A percentile compares a stretch with the other conserved stretches of the same genome.
Conservation (phyloP, 2,888 invertebrate species). For the Scrobipalpa costella region DNA sequence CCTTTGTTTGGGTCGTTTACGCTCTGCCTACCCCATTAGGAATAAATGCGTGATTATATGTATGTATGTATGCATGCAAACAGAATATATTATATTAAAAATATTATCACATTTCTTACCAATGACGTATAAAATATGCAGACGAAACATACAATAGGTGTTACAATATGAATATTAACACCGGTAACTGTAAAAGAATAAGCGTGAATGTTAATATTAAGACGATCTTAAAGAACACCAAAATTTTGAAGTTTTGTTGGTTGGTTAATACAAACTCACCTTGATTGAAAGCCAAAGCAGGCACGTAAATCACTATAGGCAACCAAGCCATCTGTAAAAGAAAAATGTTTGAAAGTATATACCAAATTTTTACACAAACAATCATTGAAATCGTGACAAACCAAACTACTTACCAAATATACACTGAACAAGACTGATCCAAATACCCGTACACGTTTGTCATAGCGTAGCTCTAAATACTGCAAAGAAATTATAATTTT, state of each 20-base stretch:
- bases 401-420: constrained; percentile 82
- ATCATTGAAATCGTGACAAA: too few relatives aligned
- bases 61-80: too few relatives aligned
- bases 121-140: constrained; percentile 91
- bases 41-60: too few relatives aligned
- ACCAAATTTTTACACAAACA: too few relatives aligned
- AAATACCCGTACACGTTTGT: constrained; percentile 83
- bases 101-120: constrained; percentile 69
- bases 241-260: background rate
- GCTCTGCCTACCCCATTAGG: too few relatives aligned
- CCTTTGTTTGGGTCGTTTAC: too few relatives aligned
- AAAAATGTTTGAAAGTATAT: constrained; percentile 28
- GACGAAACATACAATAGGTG: constrained; percentile 86
- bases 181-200: constrained; percentile 84
- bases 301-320: constrained; percentile 87
- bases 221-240: background rate
- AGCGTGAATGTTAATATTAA: background rate
- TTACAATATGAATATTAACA: constrained; percentile 86
- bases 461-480: constrained; percentile 85
- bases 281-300: constrained; percentile 87
- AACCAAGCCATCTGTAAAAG: constrained; percentile 83
- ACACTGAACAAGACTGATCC: constrained; percentile 84
- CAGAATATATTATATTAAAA: background rate
- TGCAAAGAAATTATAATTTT: constrained; percentile 50
- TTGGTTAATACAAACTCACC: constrained; percentile 54